Base-by-base conservation (phyloP, 2,888 invertebrate genomes). In the Nipponacmea schrenckii region DNA sequence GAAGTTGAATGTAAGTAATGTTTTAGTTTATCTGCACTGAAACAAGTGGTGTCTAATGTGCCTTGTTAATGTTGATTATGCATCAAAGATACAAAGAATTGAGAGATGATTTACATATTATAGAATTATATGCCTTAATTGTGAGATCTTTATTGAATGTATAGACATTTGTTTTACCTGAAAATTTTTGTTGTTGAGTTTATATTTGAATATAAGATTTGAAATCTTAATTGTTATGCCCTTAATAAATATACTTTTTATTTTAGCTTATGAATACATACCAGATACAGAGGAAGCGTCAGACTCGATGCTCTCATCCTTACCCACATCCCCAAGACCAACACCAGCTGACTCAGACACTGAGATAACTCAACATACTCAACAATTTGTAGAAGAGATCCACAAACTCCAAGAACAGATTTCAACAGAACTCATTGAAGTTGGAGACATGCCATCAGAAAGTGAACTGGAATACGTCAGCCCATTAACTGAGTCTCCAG, bases 181-280 rank as follows among this genome's bases (percentile, higher is more conserved):
- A n/a, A n/a, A n/a, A n/a, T n/a, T n/a, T n/a, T n/a, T n/a, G n/a
- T n/a, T n/a, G n/a, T n/a, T n/a, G n/a, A n/a, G n/a, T n/a, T n/a
- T n/a, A n/a, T n/a, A n/a, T n/a, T n/a, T n/a, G n/a, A n/a, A n/a
- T n/a, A n/a, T n/a, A n/a, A 31, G 31, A 31, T 31, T 31, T 31
- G 3, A 3, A 3, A 3, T 31, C 31, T 31, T 31, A 31, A 3
- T 39, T 39, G 10, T 39, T 8, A 39, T 5, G 39, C 10, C 8
- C 10, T 39, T 39, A 39, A 39, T 39, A 10, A 39, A 39, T 7
- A 39, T 1, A 5, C 69, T 45, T 66, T 62, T 71, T 44, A 67
- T 82, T 84, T 72, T 90, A 96, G 96, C 96, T 64, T 96, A 95
- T 89, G 97, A 97, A 91, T 97, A 96, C 90, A 92, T 95, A 77